Conservation (phyloP, 2,888 invertebrate species). For the Tenthredo notha region DNA sequence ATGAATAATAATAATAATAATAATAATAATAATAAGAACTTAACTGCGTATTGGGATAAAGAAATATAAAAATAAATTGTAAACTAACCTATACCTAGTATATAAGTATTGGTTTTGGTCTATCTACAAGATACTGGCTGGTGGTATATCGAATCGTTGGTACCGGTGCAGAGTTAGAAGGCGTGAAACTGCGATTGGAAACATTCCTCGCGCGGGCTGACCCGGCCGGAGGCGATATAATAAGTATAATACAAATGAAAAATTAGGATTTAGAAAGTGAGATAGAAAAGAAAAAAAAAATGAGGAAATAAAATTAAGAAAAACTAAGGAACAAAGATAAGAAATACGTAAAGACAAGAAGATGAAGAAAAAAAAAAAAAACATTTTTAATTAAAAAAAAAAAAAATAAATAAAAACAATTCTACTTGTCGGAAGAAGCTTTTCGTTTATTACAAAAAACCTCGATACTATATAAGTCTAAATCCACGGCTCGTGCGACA, state of each 20-base stretch:
- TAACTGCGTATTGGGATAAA: no score
- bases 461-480: slow-evolving; percentile 62
- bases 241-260: slow-evolving; percentile 2
- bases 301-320: background rate
- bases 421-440: background rate
- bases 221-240: slow-evolving; percentile 36
- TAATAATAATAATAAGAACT: no score
- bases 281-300: background rate
- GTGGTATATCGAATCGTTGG: slow-evolving; percentile 43
- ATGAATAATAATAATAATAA: no score
- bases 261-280: background rate
- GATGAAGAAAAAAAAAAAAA: background rate
- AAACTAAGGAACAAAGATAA: background rate
- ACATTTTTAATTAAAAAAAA: background rate
- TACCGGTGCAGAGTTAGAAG: slow-evolving; percentile 32
- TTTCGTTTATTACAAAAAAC: background rate
- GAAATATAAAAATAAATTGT: background rate
- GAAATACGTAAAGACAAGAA: background rate
- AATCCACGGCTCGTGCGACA: slow-evolving; percentile 70
- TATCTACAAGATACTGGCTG: background rate
- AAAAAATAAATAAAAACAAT: background rate
- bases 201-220: slow-evolving; percentile 59
- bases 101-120: slow-evolving; percentile 13
- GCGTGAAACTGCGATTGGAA: slow-evolving; percentile 65
- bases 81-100: slow-evolving; percentile 1